Evolutionary conservation across 2,797 vertebrate species (phyloP).

Genomic region (Catostomus latipinnis): DNA sequence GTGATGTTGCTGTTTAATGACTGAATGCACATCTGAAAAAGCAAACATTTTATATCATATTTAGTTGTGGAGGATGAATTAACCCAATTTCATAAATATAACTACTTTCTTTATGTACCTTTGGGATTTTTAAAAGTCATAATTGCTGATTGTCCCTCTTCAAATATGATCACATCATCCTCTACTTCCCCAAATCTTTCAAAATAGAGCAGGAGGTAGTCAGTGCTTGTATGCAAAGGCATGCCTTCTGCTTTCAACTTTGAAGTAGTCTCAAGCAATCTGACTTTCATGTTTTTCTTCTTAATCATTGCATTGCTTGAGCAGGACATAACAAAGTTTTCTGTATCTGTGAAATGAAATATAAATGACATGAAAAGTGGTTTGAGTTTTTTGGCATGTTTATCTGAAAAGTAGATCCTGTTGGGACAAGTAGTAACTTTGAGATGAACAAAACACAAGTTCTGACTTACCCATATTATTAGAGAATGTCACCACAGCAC

Average conservation of each 20-base stretch:
- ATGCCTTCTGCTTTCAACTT: constrained; percentile 68
- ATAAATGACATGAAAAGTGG: constrained; percentile 3
- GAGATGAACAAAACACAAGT: neutral
- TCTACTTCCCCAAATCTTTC: constrained; percentile 64
- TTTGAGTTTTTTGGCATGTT: neutral
- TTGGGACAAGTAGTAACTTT: neutral
- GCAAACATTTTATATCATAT: neutral
- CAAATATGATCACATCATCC: constrained; percentile 53
- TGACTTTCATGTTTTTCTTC: constrained; percentile 61
- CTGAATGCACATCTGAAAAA: constrained; percentile 74
- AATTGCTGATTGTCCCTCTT: constrained; percentile 66
- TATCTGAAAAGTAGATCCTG: neutral
- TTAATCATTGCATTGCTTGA: constrained; percentile 65
- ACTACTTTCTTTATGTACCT: constrained; percentile 63
- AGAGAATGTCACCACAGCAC: constrained; percentile 73
- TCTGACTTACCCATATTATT: constrained; percentile 68
- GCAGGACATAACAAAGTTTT: constrained; percentile 65
- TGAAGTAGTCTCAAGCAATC: constrained; percentile 68
- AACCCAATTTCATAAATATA: neutral
- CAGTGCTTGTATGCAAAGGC: constrained; percentile 34
- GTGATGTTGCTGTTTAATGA: constrained; percentile 76
- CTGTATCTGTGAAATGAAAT: constrained; percentile 61
- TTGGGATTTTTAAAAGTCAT: constrained; percentile 68
- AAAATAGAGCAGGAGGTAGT: constrained; percentile 70
- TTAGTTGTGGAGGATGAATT: neutral